phyloP scores from a whole-genome alignment of 1,140 invertebrate genomes.

The Hypothenemus hampei region DNA sequence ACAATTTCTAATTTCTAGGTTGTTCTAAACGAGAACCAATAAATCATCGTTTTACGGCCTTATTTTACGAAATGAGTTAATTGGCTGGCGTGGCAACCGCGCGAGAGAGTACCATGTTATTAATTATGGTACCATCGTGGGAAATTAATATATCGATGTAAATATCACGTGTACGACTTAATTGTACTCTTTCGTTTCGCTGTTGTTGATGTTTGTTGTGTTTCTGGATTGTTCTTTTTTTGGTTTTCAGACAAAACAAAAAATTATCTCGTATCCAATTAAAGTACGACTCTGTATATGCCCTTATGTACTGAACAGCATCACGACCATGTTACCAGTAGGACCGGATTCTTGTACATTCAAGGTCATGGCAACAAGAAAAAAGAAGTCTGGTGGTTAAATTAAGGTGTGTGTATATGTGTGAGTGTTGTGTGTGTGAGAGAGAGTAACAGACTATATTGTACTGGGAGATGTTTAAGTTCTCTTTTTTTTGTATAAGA shows the following conservation, averaged over 20 bases:
- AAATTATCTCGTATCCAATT: too few relatives aligned
- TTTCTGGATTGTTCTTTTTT: too few relatives aligned
- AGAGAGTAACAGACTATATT: constrained; percentile 25
- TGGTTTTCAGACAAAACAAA: too few relatives aligned
- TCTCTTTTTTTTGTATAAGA: constrained; percentile 7
- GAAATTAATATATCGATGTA: not conserved
- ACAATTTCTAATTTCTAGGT: too few relatives aligned
- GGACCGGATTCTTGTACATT: constrained; percentile 38
- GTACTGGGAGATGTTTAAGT: constrained; percentile 13
- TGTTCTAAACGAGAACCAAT: too few relatives aligned
- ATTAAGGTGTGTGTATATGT: constrained; percentile 30
- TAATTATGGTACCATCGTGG: not conserved
- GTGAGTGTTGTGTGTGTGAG: constrained; percentile 3
- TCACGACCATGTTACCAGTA: constrained; percentile 34
- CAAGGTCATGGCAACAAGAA: constrained; percentile 32
- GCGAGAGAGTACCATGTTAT: not conserved
- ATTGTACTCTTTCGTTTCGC: too few relatives aligned
- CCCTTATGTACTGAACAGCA: constrained; percentile 27
- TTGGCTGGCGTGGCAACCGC: not conserved
- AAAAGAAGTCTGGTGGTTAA: constrained; percentile 32
- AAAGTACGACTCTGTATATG: constrained; percentile 18
- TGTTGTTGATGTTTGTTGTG: too few relatives aligned
- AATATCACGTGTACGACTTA: too few relatives aligned
- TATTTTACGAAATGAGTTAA: too few relatives aligned
- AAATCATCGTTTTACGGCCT: too few relatives aligned